Conservation (phyloP, 2,113 vertebrate species). For the Vanacampus margaritifer region DNA sequence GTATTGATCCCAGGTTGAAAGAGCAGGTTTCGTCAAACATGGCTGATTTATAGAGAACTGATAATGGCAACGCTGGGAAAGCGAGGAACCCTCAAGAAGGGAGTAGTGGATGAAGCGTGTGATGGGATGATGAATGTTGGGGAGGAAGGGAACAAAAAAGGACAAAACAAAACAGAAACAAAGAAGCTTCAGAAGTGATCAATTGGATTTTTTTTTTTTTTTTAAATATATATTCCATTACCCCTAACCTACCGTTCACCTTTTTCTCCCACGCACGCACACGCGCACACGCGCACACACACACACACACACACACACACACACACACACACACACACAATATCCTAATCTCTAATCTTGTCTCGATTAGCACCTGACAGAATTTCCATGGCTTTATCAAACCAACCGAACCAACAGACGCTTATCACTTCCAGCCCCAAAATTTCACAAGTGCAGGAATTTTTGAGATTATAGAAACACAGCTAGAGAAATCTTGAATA, state of each 20-base stretch:
- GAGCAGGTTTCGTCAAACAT: slow-evolving; percentile 80
- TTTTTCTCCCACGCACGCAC: slow-evolving; percentile 8
- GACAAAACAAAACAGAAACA: slow-evolving; percentile 23
- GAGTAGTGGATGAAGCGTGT: slow-evolving; percentile 53
- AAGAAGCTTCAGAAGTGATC: slow-evolving; percentile 27
- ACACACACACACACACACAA: slow-evolving; percentile 23
- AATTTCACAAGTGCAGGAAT: slow-evolving; percentile 79
- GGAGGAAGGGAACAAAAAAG: background rate
- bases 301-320: slow-evolving; percentile 10
- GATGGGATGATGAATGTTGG: slow-evolving; percentile 21
- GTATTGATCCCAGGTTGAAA: slow-evolving; percentile 81
- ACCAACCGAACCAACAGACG: slow-evolving; percentile 70
- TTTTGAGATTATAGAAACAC: slow-evolving; percentile 71
- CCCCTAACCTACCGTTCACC: slow-evolving; percentile 34
- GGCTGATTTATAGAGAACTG: slow-evolving; percentile 77
- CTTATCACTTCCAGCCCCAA: slow-evolving; percentile 70
- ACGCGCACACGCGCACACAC: slow-evolving; percentile 11
- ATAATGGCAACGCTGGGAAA: slow-evolving; percentile 74
- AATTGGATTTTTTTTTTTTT: slow-evolving; percentile 13
- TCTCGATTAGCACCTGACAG: slow-evolving; percentile 81
- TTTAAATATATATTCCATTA: slow-evolving; percentile 35
- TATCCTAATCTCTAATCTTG: slow-evolving; percentile 75
- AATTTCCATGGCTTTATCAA: slow-evolving; percentile 81
- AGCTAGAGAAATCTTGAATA: slow-evolving; percentile 71
- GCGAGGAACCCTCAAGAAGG: slow-evolving; percentile 56